Percentiles rank a stretch among this genome's conserved stretches.
Conservation (phyloP, 1,140 invertebrate genomes). For the Liolophura sinensis region DNA sequence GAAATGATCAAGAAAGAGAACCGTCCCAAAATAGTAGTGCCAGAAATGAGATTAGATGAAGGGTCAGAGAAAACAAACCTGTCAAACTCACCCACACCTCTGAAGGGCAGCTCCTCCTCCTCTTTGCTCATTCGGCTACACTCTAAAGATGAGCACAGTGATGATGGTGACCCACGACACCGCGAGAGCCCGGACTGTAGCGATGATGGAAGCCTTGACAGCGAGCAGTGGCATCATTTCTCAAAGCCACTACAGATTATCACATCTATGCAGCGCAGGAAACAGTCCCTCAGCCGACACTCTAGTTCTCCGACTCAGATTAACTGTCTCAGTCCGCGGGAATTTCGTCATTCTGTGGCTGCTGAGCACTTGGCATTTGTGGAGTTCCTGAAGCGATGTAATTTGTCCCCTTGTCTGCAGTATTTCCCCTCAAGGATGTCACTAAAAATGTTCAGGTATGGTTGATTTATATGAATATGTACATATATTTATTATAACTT, state of each 20-base stretch:
- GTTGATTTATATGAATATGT: too few species aligned
- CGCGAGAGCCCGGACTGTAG: slow-evolving; percentile 23
- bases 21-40: too few species aligned
- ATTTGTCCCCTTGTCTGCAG: slow-evolving; percentile 40
- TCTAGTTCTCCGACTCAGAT: slow-evolving; percentile 21
- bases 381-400: slow-evolving; percentile 43
- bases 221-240: slow-evolving; percentile 26
- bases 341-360: slow-evolving; percentile 21
- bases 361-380: slow-evolving; percentile 40
- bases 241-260: slow-evolving; percentile 45
- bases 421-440: slow-evolving; percentile 51
- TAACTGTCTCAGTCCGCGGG: slow-evolving; percentile 14
- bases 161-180: too few species aligned
- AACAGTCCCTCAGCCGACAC: slow-evolving; percentile 18
- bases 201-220: slow-evolving; percentile 36
- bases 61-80: too few species aligned
- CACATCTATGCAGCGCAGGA: slow-evolving; percentile 35
- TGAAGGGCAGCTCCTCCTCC: too few species aligned
- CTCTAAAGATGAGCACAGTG: too few species aligned
- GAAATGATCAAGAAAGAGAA: too few species aligned
- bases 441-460: slow-evolving; percentile 43
- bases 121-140: too few species aligned
- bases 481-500: not conserved
- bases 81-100: too few species aligned
- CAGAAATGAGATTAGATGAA: too few species aligned